A percentile compares a stretch with the other conserved stretches of the same genome.
These are phyloP conservation scores for Empis stercorea DNA, from an alignment of 2,888 invertebrate species.

Conservation along the genomic window DNA sequence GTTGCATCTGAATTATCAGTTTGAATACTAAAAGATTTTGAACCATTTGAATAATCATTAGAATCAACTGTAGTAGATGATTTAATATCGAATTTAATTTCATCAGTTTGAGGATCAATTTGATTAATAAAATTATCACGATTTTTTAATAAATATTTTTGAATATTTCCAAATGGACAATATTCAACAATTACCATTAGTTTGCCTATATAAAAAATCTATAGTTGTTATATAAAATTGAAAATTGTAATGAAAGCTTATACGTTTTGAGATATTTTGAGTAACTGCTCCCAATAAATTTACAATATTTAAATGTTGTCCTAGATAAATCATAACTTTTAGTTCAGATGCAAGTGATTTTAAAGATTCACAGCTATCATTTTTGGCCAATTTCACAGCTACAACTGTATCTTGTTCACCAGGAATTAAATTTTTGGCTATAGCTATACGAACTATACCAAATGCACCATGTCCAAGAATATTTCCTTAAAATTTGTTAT, in stretches of 20 bases:
- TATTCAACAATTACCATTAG: conserved; percentile 78
- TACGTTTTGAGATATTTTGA: conserved; percentile 71
- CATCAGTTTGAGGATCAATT: conserved; percentile 47
- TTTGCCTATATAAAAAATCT: neutral
- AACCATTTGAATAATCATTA: neutral
- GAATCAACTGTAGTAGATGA: too few species aligned
- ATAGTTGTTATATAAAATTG: neutral
- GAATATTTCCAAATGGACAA: conserved; percentile 74
- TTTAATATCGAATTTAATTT: conserved; percentile 31
- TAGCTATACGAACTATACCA: conserved; percentile 78
- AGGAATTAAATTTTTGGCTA: conserved; percentile 60
- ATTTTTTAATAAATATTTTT: conserved; percentile 65
- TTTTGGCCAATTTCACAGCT: conserved; percentile 85
- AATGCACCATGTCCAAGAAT: conserved; percentile 82
- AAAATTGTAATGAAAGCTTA: conserved; percentile 23
- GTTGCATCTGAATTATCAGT: neutral
- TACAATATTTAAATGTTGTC: conserved; percentile 80
- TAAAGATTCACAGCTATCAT: conserved; percentile 52
- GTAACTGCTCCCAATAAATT: conserved; percentile 85
- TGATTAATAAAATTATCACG: conserved; percentile 65
- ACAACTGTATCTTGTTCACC: conserved; percentile 60
- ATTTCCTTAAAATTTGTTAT: conserved; percentile 43
- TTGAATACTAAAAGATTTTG: neutral
- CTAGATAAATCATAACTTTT: conserved; percentile 84
- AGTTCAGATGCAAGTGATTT: conserved; percentile 76